A percentile compares a stretch with the other conserved stretches of the same genome.
These are phyloP conservation scores for Drosophila differens DNA, from an alignment of 2,888 invertebrate species.

Conservation along the genomic window DNA sequence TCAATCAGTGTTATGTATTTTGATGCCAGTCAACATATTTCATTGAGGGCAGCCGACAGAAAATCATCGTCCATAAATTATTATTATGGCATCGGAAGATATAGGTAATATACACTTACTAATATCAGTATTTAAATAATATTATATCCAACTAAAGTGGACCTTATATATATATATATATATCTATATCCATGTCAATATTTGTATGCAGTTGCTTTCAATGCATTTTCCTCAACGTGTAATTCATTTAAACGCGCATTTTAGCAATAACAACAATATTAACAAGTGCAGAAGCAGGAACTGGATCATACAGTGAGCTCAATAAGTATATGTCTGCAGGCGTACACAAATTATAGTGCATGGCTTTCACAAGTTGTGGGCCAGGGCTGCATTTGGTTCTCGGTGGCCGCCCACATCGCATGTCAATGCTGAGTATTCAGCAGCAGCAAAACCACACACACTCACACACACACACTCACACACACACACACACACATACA, in stretches of 20 bases:
- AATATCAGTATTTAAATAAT: not conserved
- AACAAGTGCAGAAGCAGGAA: constrained; percentile 7
- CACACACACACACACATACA: not conserved
- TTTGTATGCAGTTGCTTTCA: not conserved
- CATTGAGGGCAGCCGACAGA: not conserved
- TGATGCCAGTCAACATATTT: not conserved
- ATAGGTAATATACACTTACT: not conserved
- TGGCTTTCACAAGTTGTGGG: constrained; percentile 46
- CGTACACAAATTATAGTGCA: constrained; percentile 64
- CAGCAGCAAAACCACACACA: constrained; percentile 5
- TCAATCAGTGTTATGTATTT: constrained; percentile 29
- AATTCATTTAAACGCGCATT: constrained; percentile 58
- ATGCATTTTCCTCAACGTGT: constrained; percentile 29
- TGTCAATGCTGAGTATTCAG: constrained; percentile 70
- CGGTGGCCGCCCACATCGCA: constrained; percentile 58
- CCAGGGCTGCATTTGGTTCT: constrained; percentile 26
- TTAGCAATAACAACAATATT: constrained; percentile 35
- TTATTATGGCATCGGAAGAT: not conserved
- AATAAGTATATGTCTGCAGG: constrained; percentile 66
- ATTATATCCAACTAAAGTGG: not conserved
- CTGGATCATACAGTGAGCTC: constrained; percentile 46
- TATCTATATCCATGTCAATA: not conserved
- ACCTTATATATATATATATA: not conserved
- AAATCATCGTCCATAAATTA: not conserved
- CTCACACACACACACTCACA: not conserved